These are phyloP conservation scores for Lordiphosa collinella DNA, from an alignment of 1,140 invertebrate species.

Conservation along the genomic window DNA sequence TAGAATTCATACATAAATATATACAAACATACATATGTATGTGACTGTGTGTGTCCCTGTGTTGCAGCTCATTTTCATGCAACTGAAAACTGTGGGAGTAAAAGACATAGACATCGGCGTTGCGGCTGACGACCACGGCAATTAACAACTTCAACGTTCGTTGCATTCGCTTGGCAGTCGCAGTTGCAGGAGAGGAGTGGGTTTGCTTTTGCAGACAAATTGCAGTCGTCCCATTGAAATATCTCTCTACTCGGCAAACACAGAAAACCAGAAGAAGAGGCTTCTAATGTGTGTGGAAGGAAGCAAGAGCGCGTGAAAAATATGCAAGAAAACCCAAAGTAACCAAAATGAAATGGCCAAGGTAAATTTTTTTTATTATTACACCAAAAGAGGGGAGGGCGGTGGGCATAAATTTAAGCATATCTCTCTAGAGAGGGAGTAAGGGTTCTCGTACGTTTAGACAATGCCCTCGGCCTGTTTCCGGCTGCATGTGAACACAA, in stretches of 20 bases:
- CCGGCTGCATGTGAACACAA: constrained; percentile 10
- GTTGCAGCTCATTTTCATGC: constrained; percentile 51
- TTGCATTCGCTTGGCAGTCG: constrained; percentile 46
- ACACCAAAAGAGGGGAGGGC: constrained; percentile 16
- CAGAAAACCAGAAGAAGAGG: constrained; percentile 11
- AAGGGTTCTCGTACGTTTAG: constrained; percentile 8
- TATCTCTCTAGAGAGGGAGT: background rate
- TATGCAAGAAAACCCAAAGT: constrained; percentile 58
- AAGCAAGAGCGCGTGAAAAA: constrained; percentile 60
- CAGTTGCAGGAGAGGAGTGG: too few species aligned
- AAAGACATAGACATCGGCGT: constrained; percentile 31
- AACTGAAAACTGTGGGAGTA: constrained; percentile 58
- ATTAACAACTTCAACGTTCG: constrained; percentile 77
- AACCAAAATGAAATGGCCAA: constrained; percentile 57
- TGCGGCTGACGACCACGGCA: constrained; percentile 64
- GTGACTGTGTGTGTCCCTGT: constrained; percentile 8
- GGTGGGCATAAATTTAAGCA: constrained; percentile 50
- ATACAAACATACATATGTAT: constrained; percentile 3
- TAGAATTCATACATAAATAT: constrained; percentile 39
- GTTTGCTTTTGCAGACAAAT: constrained; percentile 51
- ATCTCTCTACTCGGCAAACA: constrained; percentile 35
- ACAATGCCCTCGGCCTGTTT: constrained; percentile 23
- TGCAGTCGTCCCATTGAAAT: constrained; percentile 54
- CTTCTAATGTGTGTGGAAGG: background rate
- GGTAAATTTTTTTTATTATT: constrained; percentile 56